Evolutionary conservation across 2,888 invertebrate species (phyloP), one percentile per base, ranked within the genome.

Genomic region (Scaptomyza reducta): DNA sequence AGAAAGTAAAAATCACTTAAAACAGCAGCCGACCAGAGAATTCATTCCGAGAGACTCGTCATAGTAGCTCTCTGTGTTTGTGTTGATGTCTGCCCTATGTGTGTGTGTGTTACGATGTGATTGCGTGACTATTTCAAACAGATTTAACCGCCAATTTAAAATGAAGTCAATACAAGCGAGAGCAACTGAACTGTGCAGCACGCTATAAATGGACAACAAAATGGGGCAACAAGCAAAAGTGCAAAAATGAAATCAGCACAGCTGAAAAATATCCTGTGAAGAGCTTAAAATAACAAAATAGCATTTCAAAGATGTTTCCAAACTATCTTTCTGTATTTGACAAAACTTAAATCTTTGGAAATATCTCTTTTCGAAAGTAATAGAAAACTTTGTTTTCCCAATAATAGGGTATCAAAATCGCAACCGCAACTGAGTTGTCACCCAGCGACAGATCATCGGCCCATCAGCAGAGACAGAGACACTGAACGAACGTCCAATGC

Each of bases 121-220:
- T 78, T 81, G 84, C 88, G 74, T 85, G 88, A 81, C 85, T 85
- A 87, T 87, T 88, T 88, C 87, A 87, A 88, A 87, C 88, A 77
- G 85, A 88, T 85, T 85, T 85, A 88, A 85, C 88, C 89, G 82
- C 87, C 85, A 85, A 85, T 85, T 85, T 85, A 88, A 88, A 85
- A 85, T 88, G 85, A 85, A 85, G 87, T 88, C 88, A 85, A 87
- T 87, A 87, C 81, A 80, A 76, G 70, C 65, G 71, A 88, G 68
- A 56, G 62, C 78, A 69, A 75, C 70, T 70, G 70, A 64, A 64
- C 64, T 57, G 64, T 61, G 79, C 53, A 63, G 79, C 53, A 54
- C 27, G 57, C 67, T 63, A 55, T 22, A 71, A 74, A 69, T 50
- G 40, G 41, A 18, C 31, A 31, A 31, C 31, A 9, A 31, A 31